Base-by-base conservation (phyloP, 2,113 vertebrate species). In the Rhinogobius similis region DNA sequence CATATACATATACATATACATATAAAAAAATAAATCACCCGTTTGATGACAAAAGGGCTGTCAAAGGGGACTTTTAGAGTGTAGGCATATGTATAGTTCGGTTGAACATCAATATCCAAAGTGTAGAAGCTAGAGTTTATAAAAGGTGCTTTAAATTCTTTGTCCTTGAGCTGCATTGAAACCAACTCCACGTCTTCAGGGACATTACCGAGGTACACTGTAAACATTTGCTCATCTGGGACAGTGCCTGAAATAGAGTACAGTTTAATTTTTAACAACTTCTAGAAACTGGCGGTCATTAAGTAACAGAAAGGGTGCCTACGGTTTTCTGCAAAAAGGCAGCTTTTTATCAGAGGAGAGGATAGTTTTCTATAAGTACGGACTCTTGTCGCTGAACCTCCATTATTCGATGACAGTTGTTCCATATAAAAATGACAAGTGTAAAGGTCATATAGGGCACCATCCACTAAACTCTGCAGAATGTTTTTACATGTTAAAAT, bases 41-140 rank as follows among this genome's bases (percentile, higher is more conserved):
- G 10, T n/a, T 73, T 64, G 5, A 18, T 7, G 21, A 90, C 74
- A 13, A 72, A 24, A 0, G 81, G 26, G 39, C 88, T 67, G 2
- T 83, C 65, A 52, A 91, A 89, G 0, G 81, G 75, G 21, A 93
- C 84, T 58, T 41, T 75, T 39, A 92, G 44, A 7, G 77, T 84
- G 79, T 86, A 92, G 2, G 73, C 70, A 27, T 68, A 75, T 0
- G 79, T 88, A 52, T 29, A 18, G 67, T 87, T 83, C 4, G 61
- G n/a, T 0, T 86, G 21, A n/a, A 26, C 2, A 0, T 74, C 62
- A 12, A 65, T 14, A 1, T 36, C 70, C 8, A 91, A 14, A 0
- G 21, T 13, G 29, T 11, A 21, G 0, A 18, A 24, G 67, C 65
- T 86, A 0, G 26, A 1, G 14, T 80, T 74, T 0, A 27, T 21